phyloP scores from a whole-genome alignment of 2,888 invertebrate genomes.

The Sinelater perroti region DNA sequence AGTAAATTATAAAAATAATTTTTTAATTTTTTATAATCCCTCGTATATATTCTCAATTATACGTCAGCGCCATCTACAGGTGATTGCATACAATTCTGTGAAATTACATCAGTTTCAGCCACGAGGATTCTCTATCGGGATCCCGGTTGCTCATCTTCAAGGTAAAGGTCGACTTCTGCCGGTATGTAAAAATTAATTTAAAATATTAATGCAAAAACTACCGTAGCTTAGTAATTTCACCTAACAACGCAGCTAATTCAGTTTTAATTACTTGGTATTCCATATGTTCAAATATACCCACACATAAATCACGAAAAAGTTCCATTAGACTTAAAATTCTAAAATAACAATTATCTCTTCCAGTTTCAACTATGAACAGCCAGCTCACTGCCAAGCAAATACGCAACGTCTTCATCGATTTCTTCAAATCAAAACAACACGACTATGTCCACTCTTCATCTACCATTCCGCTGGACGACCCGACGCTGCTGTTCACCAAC shows the following conservation, averaged over 20 bases:
- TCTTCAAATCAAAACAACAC: constrained; percentile 88
- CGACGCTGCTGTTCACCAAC: constrained; percentile 96
- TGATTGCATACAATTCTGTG: neutral
- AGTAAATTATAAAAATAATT: no score
- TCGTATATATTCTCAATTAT: no score
- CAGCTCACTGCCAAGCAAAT: constrained; percentile 80
- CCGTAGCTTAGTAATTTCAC: neutral
- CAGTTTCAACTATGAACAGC: constrained; percentile 62
- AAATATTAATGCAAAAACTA: neutral
- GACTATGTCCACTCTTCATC: constrained; percentile 97
- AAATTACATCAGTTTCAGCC: constrained; percentile 3
- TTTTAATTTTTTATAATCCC: no score
- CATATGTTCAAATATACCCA: constrained; percentile 25
- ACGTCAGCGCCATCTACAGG: neutral
- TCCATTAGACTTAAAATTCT: neutral
- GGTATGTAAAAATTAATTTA: constrained; percentile 10
- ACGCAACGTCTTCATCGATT: constrained; percentile 86
- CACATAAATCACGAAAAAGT: constrained; percentile 2
- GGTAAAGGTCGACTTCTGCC: constrained; percentile 7
- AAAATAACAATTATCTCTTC: constrained; percentile 3
- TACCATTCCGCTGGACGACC: constrained; percentile 97
- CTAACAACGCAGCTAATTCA: neutral
- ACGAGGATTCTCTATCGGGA: constrained; percentile 8
- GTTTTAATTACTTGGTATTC: neutral
- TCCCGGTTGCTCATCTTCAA: constrained; percentile 13